A percentile compares a stretch with the other conserved stretches of the same genome.
These are phyloP conservation scores for Holacanthus passer DNA, from an alignment of 2,113 vertebrate species.

Conservation along the genomic window DNA sequence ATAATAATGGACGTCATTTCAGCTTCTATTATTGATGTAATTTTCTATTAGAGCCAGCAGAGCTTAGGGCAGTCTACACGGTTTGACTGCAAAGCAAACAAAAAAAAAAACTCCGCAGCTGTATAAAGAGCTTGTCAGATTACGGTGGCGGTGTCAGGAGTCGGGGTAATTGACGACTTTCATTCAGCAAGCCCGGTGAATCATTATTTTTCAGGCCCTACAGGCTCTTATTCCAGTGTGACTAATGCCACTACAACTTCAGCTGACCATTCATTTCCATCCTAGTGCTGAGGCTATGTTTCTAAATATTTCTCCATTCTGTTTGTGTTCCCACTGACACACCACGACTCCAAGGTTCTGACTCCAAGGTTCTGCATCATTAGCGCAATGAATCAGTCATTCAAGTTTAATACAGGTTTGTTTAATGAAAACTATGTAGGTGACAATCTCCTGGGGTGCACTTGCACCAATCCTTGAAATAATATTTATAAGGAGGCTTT, in stretches of 20 bases:
- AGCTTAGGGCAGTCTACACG: background rate
- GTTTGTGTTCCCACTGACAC: background rate
- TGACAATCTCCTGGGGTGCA: background rate
- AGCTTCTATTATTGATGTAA: slow-evolving; percentile 30
- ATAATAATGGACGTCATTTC: slow-evolving; percentile 14
- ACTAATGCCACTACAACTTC: background rate
- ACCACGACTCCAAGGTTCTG: background rate
- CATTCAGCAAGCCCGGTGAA: background rate
- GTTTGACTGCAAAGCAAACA: slow-evolving; percentile 3
- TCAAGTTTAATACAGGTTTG: background rate
- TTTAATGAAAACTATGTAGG: background rate
- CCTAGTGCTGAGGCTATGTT: background rate
- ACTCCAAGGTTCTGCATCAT: background rate
- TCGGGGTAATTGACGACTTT: background rate
- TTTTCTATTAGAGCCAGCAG: slow-evolving; percentile 5
- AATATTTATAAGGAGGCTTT: background rate
- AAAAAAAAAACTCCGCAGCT: background rate
- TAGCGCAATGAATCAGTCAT: background rate
- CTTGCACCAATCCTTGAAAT: background rate
- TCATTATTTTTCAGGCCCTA: background rate
- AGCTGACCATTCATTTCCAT: slow-evolving; percentile 6
- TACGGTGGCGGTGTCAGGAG: background rate
- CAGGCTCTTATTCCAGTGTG: background rate
- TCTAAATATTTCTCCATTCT: background rate
- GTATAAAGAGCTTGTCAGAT: slow-evolving; percentile 11